Evolutionary conservation across 2,797 vertebrate species (phyloP).

Genomic region (Oreochromis mossambicus): DNA sequence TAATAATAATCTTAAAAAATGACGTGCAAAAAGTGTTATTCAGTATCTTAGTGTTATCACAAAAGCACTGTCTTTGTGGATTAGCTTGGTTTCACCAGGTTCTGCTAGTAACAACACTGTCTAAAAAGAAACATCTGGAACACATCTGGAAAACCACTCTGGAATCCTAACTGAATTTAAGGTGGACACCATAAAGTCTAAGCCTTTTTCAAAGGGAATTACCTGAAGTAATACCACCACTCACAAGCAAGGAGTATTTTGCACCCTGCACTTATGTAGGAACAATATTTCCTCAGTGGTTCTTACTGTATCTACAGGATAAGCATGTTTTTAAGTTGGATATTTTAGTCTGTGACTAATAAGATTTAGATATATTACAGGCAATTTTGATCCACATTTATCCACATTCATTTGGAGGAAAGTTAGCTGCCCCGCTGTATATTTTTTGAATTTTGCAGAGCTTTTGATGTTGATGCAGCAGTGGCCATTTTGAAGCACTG

Average conservation of each 20-base stretch:
- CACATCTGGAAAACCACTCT: not conserved
- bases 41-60: not conserved
- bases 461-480: constrained; percentile 44
- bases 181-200: not conserved
- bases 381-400: not conserved
- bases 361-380: not conserved
- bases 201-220: not conserved
- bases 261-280: fast-evolving
- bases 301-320: not conserved
- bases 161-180: not conserved
- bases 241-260: not conserved
- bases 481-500: constrained; percentile 69
- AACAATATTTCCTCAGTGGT: not conserved
- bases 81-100: not conserved
- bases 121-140: not conserved
- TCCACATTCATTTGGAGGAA: not conserved
- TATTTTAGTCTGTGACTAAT: not conserved
- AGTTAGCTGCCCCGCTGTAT: not conserved
- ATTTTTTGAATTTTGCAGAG: constrained; percentile 26
- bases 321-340: not conserved
- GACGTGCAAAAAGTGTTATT: not conserved
- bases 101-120: not conserved
- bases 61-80: fast-evolving
- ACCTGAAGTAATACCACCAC: not conserved
- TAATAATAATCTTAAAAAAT: not conserved